A percentile compares a stretch with the other conserved stretches of the same genome.
phyloP scores from a whole-genome alignment of 2,888 invertebrate species.

The Dryococelus australis region DNA sequence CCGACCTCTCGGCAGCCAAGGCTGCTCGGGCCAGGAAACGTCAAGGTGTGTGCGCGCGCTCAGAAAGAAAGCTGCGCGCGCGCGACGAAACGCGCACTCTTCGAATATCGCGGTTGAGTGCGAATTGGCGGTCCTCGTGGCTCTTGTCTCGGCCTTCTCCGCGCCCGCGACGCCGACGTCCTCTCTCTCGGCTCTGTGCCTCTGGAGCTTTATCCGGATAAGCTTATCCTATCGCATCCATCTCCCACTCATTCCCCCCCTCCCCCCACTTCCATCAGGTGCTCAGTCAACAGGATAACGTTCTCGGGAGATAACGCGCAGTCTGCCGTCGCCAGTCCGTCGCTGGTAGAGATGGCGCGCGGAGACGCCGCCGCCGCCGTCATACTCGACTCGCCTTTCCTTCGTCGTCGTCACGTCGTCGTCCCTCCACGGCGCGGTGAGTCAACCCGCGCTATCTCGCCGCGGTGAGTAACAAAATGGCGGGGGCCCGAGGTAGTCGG shows the following conservation, averaged over 20 bases:
- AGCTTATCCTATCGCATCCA: not conserved
- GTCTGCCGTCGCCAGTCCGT: not conserved
- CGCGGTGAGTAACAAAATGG: slow-evolving; percentile 16
- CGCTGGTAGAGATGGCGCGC: not conserved
- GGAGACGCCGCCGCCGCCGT: not conserved
- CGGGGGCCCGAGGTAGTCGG: not conserved
- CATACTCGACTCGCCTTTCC: too few relatives aligned
- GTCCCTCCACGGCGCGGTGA: not conserved
- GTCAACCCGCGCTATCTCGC: not conserved
- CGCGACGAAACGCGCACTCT: not conserved
- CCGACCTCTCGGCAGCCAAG: slow-evolving; percentile 8
- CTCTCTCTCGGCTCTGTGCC: not conserved
- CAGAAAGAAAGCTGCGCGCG: not conserved
- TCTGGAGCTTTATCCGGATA: not conserved
- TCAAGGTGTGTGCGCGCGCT: not conserved
- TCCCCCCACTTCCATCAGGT: not conserved
- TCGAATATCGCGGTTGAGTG: not conserved
- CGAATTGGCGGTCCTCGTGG: not conserved
- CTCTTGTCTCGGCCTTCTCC: not conserved
- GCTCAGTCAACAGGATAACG: not conserved
- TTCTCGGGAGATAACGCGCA: not conserved
- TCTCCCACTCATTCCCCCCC: not conserved
- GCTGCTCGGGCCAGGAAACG: not conserved
- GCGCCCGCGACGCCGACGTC: not conserved
- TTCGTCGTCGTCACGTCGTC: not conserved